Evolutionary conservation across 2,113 vertebrate species (phyloP).

Genomic region (Vicugna pacos): DNA sequence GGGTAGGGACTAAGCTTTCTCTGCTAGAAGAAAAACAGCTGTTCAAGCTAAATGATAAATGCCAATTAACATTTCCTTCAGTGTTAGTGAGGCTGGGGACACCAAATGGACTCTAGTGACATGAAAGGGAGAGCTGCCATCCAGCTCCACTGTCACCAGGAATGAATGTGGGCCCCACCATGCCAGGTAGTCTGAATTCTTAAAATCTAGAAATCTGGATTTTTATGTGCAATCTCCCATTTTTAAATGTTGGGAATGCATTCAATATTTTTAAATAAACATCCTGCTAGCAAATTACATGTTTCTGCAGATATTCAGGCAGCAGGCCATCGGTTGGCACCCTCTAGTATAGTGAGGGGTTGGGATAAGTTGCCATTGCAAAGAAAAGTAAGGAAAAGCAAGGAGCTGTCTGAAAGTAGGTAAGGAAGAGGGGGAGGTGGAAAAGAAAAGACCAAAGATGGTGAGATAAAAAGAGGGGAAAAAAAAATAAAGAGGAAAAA

Average conservation of each 20-base stretch:
- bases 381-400: neutral
- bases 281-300: neutral
- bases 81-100: neutral
- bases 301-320: neutral
- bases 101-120: neutral
- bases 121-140: too few relatives aligned
- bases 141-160: neutral
- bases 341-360: neutral
- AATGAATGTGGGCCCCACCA: neutral
- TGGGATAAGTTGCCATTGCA: neutral
- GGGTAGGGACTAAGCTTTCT: neutral
- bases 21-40: neutral
- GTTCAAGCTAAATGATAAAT: neutral
- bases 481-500: neutral
- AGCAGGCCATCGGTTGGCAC: neutral
- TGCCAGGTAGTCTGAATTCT: neutral
- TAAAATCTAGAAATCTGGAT: neutral
- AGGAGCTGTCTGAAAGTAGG: neutral
- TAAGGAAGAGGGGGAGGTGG: neutral
- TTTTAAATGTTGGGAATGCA: neutral
- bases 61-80: neutral
- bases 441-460: neutral
- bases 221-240: neutral
- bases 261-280: neutral
- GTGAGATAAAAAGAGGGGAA: neutral